phyloP scores from a whole-genome alignment of 2,113 vertebrate species.

The Campylomormyrus numenius region DNA sequence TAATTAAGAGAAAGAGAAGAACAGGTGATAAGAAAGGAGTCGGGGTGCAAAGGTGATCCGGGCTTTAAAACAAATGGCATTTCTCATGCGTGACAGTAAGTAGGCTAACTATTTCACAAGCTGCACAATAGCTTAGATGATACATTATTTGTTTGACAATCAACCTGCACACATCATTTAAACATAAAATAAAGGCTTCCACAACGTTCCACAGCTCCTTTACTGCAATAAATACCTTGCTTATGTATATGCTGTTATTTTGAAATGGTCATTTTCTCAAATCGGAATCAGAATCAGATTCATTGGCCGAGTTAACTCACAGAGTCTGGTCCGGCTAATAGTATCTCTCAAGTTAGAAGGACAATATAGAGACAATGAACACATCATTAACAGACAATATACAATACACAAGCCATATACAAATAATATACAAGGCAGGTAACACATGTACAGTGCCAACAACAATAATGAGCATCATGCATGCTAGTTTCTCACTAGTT shows the following conservation, averaged over 20 bases:
- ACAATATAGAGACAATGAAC: background rate
- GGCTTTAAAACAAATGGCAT: background rate
- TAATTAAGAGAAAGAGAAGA: constrained; percentile 13
- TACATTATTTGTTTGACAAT: background rate
- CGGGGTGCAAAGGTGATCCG: background rate
- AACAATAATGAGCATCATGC: background rate
- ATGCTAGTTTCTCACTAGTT: background rate
- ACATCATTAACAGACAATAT: background rate
- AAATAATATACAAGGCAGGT: background rate
- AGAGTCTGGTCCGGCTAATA: background rate
- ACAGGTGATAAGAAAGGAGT: background rate
- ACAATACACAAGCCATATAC: background rate
- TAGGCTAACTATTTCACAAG: background rate
- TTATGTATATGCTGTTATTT: background rate
- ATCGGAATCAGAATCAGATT: background rate
- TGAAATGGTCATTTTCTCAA: background rate
- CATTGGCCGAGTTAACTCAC: background rate
- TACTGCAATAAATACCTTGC: background rate
- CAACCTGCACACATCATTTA: background rate
- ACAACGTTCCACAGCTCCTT: background rate
- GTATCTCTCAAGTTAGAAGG: background rate
- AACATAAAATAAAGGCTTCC: background rate
- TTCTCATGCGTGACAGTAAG: background rate
- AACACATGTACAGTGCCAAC: background rate
- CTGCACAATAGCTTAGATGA: background rate